phyloP scores from a whole-genome alignment of 2,113 vertebrate genomes.

The Dicerorhinus sumatrensis region DNA sequence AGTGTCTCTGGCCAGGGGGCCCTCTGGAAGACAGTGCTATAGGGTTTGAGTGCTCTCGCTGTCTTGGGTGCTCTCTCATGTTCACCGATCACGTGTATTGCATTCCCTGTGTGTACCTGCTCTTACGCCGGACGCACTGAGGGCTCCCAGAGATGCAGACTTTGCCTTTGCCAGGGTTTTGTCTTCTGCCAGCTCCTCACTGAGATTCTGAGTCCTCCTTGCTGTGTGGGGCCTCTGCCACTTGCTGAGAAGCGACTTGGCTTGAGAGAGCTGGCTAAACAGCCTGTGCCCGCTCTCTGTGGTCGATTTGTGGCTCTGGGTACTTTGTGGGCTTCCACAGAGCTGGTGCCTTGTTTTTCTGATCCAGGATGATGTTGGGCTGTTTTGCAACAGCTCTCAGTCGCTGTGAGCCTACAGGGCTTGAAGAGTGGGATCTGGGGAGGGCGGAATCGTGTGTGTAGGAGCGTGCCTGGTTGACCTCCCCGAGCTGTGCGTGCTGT shows the following conservation, averaged over 20 bases:
- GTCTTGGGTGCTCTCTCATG: neutral
- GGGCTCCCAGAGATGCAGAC: neutral
- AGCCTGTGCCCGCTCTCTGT: neutral
- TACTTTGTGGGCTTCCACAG: constrained; percentile 17
- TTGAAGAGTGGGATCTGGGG: neutral
- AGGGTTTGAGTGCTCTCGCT: rapidly evolving
- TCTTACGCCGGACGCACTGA: rapidly evolving
- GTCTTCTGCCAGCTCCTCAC: constrained; percentile 36
- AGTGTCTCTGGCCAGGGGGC: neutral
- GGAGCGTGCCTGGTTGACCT: neutral
- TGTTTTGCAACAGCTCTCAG: neutral
- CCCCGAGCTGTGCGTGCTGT: neutral
- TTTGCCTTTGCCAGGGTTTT: constrained; percentile 69
- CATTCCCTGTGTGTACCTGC: rapidly evolving
- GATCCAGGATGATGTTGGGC: neutral
- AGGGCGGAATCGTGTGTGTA: neutral
- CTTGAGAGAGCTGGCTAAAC: constrained; percentile 13
- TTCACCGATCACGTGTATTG: rapidly evolving
- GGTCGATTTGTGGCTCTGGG: constrained; percentile 35
- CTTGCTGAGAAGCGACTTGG: constrained; percentile 19
- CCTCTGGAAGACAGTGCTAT: neutral
- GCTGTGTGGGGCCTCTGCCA: constrained; percentile 32
- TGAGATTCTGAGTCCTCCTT: constrained; percentile 34
- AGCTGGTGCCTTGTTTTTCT: neutral
- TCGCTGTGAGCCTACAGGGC: neutral